These are phyloP conservation scores for Orientallactaga sibirica DNA, from an alignment of 2,797 vertebrate species.

Conservation along the genomic window DNA sequence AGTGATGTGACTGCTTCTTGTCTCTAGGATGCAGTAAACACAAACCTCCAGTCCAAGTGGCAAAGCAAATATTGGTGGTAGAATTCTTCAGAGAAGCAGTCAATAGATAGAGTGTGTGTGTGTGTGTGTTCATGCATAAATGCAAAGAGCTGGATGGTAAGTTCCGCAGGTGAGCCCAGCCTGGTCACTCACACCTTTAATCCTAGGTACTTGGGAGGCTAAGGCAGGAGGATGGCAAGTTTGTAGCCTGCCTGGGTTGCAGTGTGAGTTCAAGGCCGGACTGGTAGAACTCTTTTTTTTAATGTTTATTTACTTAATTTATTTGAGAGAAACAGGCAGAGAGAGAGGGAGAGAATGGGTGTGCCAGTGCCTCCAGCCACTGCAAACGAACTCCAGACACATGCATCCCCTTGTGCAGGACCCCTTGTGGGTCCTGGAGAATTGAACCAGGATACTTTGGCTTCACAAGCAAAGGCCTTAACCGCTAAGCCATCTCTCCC, in stretches of 20 bases:
- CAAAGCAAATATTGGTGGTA: background rate
- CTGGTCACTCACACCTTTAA: background rate
- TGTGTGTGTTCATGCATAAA: no score
- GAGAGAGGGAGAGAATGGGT: no score
- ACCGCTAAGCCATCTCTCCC: no score
- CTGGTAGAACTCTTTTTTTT: no score
- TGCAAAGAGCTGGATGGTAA: background rate
- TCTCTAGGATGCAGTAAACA: background rate
- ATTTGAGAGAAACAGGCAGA: no score
- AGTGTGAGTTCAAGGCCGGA: background rate
- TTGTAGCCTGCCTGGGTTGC: background rate
- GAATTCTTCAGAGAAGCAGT: background rate
- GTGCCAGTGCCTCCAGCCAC: no score
- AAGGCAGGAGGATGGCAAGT: background rate
- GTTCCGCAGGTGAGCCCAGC: background rate
- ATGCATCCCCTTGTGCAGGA: no score
- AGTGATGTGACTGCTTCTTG: background rate
- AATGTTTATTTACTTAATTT: no score
- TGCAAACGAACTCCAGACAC: no score
- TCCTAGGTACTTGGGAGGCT: background rate
- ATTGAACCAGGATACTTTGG: no score
- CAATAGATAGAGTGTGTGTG: accelerated
- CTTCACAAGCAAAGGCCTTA: no score
- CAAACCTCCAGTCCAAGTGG: background rate
- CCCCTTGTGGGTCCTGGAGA: no score